These are phyloP conservation scores for Pseudomugil gertrudae DNA, from an alignment of 2,797 vertebrate genomes.

Conservation along the genomic window DNA sequence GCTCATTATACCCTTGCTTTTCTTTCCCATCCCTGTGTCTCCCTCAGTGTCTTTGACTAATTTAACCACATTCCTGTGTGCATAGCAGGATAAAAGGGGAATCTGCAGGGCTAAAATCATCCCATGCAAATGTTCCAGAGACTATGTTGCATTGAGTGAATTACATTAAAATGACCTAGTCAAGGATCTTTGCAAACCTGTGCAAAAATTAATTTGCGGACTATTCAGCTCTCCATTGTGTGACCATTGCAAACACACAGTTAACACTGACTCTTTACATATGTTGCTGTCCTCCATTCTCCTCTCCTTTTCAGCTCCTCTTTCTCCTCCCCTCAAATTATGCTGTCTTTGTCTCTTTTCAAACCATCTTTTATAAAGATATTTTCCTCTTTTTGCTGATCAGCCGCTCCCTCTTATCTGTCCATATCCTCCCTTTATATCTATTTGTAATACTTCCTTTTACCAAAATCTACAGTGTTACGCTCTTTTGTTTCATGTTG, in stretches of 20 bases:
- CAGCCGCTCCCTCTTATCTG: slow-evolving; percentile 22
- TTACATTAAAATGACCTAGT: slow-evolving; percentile 7
- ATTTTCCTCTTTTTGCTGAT: slow-evolving; percentile 47
- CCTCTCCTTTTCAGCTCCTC: slow-evolving; percentile 6
- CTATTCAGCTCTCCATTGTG: slow-evolving; percentile 7
- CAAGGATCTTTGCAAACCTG: neutral
- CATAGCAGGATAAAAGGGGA: slow-evolving; percentile 22
- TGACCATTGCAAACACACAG: slow-evolving; percentile 29
- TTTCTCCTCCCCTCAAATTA: slow-evolving; percentile 4
- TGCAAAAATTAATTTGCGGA: neutral
- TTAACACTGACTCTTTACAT: neutral
- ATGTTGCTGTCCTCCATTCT: slow-evolving; percentile 17
- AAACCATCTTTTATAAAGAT: slow-evolving; percentile 40
- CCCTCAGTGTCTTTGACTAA: slow-evolving; percentile 31
- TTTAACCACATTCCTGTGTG: neutral
- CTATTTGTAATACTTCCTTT: slow-evolving; percentile 15
- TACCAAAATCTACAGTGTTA: slow-evolving; percentile 35
- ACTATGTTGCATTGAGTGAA: neutral
- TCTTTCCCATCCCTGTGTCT: neutral
- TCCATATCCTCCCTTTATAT: slow-evolving; percentile 21
- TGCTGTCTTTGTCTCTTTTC: slow-evolving; percentile 15
- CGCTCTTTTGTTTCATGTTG: slow-evolving; percentile 14
- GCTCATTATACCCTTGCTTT: neutral
- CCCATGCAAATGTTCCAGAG: slow-evolving; percentile 1
- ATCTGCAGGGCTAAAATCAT: slow-evolving; percentile 1